These are phyloP conservation scores for Myrmecophaga tridactyla DNA, from an alignment of 2,113 vertebrate species.

Conservation along the genomic window DNA sequence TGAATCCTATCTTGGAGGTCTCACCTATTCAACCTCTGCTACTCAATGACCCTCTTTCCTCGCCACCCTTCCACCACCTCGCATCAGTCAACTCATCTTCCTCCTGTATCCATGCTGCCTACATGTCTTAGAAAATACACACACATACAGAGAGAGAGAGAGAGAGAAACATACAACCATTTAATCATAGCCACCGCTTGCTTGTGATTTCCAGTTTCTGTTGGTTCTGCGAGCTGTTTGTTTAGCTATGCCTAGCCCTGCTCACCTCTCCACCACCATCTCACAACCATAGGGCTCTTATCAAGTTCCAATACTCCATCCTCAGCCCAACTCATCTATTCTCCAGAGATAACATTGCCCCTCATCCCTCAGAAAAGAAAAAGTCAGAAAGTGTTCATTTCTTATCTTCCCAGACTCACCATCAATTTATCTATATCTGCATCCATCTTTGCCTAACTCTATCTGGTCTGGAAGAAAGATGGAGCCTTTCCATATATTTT, in stretches of 20 bases:
- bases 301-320: background rate
- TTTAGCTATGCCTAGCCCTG: background rate
- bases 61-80: background rate
- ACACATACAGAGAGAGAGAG: too few relatives aligned
- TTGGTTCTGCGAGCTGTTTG: background rate
- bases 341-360: background rate
- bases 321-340: background rate
- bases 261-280: background rate
- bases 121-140: background rate
- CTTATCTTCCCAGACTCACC: background rate
- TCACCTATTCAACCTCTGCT: background rate
- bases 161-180: background rate
- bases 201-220: background rate
- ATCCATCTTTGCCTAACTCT: background rate
- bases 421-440: background rate
- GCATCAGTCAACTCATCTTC: background rate
- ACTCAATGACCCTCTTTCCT: background rate
- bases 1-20: background rate
- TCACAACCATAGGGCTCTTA: background rate
- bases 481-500: background rate
- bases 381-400: background rate
- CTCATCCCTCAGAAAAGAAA: background rate
- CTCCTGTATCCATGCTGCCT: background rate
- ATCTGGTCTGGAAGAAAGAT: background rate
- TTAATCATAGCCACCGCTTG: background rate